phyloP scores from a whole-genome alignment of 30 jellyfish, hydroid and myxozoan species.

The Chrysaora quinquecirrha region DNA sequence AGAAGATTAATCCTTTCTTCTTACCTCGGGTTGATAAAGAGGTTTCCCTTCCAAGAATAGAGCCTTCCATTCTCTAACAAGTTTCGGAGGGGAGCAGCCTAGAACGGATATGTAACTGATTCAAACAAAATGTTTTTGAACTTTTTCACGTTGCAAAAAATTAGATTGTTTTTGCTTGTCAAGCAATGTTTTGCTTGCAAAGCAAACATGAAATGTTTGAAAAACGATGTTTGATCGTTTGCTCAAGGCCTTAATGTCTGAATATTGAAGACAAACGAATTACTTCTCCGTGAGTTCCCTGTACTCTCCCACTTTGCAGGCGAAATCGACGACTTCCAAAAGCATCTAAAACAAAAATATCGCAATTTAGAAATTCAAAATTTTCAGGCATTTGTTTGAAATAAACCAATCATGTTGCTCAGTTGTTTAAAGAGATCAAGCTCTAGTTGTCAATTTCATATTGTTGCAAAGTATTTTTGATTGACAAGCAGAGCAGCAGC shows the following conservation, averaged over 20 bases:
- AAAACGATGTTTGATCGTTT: too few species aligned
- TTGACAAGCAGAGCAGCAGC: too few species aligned
- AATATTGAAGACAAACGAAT: too few species aligned
- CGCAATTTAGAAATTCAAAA: background rate
- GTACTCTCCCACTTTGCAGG: conserved; percentile 98
- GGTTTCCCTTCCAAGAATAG: conserved; percentile 82
- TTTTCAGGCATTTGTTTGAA: background rate
- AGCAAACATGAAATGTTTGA: too few species aligned
- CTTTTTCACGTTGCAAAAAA: background rate
- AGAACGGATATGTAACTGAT: too few species aligned
- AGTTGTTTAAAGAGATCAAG: too few species aligned
- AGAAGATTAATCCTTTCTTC: too few species aligned
- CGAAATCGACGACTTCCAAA: conserved; percentile 76
- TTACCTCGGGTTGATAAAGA: conserved; percentile 59
- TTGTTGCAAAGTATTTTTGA: too few species aligned
- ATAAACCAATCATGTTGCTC: background rate
- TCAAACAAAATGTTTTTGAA: background rate
- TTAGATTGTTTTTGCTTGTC: too few species aligned
- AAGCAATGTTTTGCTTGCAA: too few species aligned
- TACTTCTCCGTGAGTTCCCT: conserved; percentile 95
- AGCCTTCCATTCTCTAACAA: conserved; percentile 97
- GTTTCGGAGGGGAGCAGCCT: conserved; percentile 90
- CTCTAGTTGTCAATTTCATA: too few species aligned
- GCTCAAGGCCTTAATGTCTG: too few species aligned
- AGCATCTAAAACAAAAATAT: conserved; percentile 52